A percentile compares a stretch with the other conserved stretches of the same genome.
Conservation (phyloP, 2,888 invertebrate species). For the Microdon myrmicae region DNA sequence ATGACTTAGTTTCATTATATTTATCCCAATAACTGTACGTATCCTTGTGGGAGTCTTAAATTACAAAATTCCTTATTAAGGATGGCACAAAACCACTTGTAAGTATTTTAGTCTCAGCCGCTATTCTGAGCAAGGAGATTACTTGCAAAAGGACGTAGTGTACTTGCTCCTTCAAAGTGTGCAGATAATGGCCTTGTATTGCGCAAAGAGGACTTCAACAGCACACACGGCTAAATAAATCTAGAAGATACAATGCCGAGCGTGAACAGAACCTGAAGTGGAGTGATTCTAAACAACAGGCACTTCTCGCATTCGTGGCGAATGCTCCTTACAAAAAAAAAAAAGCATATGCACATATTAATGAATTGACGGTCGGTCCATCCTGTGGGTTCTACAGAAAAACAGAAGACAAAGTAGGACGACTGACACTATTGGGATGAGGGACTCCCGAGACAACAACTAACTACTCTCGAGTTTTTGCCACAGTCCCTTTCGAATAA, state of each 20-base stretch:
- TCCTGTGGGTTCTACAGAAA: constrained; percentile 13
- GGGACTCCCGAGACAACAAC: constrained; percentile 47
- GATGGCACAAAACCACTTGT: constrained; percentile 50
- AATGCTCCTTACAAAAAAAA: constrained; percentile 2
- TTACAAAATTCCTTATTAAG: constrained; percentile 51
- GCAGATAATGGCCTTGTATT: constrained; percentile 48
- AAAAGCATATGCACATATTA: constrained; percentile 48
- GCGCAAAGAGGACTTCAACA: constrained; percentile 10
- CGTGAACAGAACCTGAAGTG: constrained; percentile 11
- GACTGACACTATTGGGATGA: constrained; percentile 32
- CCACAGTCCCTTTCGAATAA: constrained; percentile 41
- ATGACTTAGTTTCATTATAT: constrained; percentile 49
- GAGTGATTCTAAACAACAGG: background rate
- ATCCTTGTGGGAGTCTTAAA: constrained; percentile 52
- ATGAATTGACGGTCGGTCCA: constrained; percentile 49
- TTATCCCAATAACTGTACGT: constrained; percentile 48
- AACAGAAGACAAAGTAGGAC: constrained; percentile 34
- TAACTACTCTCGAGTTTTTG: constrained; percentile 49
- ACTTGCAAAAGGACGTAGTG: too few relatives aligned
- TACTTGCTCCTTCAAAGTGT: constrained; percentile 32
- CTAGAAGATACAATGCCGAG: constrained; percentile 1
- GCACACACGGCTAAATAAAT: constrained; percentile 15
- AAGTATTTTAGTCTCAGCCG: constrained; percentile 12
- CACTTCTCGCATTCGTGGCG: background rate
- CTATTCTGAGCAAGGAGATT: background rate